Percentiles rank a stretch among this genome's conserved stretches.
Conservation (phyloP, 2,888 invertebrate species). For the Achlya flavicornis region DNA sequence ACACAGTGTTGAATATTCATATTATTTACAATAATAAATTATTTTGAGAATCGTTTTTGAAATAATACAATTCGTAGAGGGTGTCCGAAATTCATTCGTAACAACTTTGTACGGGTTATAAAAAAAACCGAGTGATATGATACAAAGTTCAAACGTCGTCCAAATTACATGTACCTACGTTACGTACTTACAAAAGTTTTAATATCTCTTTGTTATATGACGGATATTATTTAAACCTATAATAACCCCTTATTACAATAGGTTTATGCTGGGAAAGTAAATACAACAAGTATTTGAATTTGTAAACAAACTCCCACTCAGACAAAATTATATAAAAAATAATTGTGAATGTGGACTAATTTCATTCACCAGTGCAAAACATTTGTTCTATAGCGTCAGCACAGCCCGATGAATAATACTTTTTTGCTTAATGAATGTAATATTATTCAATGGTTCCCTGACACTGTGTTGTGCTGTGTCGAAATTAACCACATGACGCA, state of each 20-base stretch:
- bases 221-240: too few relatives aligned
- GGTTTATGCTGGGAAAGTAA: too few relatives aligned
- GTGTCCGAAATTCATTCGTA: neutral
- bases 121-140: neutral
- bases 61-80: neutral
- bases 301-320: neutral
- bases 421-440: constrained; percentile 51
- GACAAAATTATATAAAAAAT: neutral
- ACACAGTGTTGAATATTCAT: constrained; percentile 36
- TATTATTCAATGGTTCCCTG: constrained; percentile 47
- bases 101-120: neutral
- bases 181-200: too few relatives aligned
- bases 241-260: too few relatives aligned
- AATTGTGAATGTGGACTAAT: constrained; percentile 31
- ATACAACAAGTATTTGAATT: too few relatives aligned
- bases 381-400: constrained; percentile 40
- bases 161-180: too few relatives aligned
- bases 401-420: constrained; percentile 40
- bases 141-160: neutral
- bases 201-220: too few relatives aligned
- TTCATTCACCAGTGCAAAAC: constrained; percentile 45
- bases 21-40: neutral
- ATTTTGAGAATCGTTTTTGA: neutral
- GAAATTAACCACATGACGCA: constrained; percentile 75
- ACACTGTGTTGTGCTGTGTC: constrained; percentile 45